phyloP scores from a whole-genome alignment of 2,797 vertebrate species.

The Falco cherrug region DNA sequence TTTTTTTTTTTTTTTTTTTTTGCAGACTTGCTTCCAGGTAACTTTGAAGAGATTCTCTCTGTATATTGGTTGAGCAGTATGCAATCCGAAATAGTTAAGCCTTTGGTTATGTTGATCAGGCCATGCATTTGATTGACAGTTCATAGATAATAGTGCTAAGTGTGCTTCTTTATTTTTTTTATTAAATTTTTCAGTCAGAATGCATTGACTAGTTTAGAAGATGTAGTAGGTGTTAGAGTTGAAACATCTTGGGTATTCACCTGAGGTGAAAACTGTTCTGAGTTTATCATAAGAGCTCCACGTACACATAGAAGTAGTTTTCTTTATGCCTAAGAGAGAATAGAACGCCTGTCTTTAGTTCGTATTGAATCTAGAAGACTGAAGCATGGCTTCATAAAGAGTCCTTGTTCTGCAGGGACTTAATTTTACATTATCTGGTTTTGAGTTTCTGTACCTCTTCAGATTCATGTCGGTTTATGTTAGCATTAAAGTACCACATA shows the following conservation, averaged over 20 bases:
- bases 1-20: background rate
- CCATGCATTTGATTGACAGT: background rate
- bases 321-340: background rate
- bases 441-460: constrained; percentile 24
- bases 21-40: background rate
- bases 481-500: background rate
- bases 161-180: background rate
- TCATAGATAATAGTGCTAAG: background rate
- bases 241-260: background rate
- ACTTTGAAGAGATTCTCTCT: background rate
- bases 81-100: background rate
- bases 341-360: background rate
- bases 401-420: background rate
- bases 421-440: background rate
- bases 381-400: constrained; percentile 1
- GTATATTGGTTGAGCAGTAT: background rate
- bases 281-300: background rate
- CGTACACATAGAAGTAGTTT: background rate
- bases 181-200: background rate
- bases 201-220: background rate
- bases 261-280: background rate
- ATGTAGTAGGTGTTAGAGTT: background rate
- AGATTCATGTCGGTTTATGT: constrained; percentile 10
- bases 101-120: background rate
- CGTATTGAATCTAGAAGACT: background rate